Conservation (phyloP, 2,113 vertebrate species). For the Andinoacara biseriatus region DNA sequence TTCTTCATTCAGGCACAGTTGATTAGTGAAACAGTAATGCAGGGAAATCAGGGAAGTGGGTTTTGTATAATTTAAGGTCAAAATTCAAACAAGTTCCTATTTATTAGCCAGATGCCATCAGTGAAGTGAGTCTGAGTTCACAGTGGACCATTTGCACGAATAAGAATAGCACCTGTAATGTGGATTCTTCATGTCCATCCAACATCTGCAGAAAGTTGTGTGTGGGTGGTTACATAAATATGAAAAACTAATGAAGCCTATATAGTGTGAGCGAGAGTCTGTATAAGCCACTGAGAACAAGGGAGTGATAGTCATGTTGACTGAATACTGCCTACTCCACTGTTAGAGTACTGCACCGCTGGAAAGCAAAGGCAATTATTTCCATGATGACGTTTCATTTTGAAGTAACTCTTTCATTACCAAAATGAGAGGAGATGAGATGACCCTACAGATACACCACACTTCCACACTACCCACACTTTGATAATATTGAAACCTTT, state of each 20-base stretch:
- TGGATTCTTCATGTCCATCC: constrained; percentile 63
- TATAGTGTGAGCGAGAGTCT: constrained; percentile 2
- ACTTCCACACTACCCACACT: constrained; percentile 21
- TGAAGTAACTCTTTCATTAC: constrained; percentile 33
- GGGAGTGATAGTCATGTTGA: constrained; percentile 19
- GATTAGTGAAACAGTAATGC: neutral
- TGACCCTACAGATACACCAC: constrained; percentile 30
- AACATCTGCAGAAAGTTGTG: constrained; percentile 59
- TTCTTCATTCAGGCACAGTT: neutral
- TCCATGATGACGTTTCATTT: constrained; percentile 35
- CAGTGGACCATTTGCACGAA: constrained; percentile 65
- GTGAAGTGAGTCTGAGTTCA: constrained; percentile 68
- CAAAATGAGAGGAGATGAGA: constrained; percentile 28
- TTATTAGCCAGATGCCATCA: constrained; percentile 65
- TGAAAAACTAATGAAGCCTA: constrained; percentile 30
- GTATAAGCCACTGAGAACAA: constrained; percentile 27
- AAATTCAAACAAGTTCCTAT: constrained; percentile 55
- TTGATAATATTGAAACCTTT: constrained; percentile 70
- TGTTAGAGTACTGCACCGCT: constrained; percentile 34
- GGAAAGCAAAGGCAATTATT: constrained; percentile 33
- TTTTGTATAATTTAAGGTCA: constrained; percentile 45
- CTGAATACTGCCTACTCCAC: constrained; percentile 20
- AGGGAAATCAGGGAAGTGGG: neutral
- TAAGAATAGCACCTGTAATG: constrained; percentile 70
- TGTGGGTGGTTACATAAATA: constrained; percentile 58